phyloP scores from a whole-genome alignment of 1,140 invertebrate genomes.

The Drosophila repleta region DNA sequence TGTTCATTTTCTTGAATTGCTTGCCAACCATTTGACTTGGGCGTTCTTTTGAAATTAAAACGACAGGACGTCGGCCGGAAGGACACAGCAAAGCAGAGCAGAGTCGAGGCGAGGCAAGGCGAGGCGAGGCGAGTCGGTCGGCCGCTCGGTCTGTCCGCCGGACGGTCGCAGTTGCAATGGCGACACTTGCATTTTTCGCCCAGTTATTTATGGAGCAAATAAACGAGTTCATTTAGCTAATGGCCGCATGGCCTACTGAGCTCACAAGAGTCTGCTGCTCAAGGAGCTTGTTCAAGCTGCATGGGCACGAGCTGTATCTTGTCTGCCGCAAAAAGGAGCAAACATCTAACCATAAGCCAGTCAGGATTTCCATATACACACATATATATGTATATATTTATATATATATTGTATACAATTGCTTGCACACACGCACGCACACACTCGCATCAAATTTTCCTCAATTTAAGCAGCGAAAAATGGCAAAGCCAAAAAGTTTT shows the following conservation, averaged over 20 bases:
- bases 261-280: conserved; percentile 49
- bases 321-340: conserved; percentile 29
- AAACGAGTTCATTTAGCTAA: conserved; percentile 82
- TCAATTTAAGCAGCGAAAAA: conserved; percentile 51
- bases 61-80: conserved; percentile 7
- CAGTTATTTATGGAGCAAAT: conserved; percentile 76
- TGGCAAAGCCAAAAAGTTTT: conserved; percentile 48
- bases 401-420: conserved; percentile 1
- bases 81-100: no score
- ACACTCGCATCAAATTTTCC: conserved; percentile 30
- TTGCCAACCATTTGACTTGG: conserved; percentile 28
- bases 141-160: no score
- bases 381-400: not conserved
- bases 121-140: no score
- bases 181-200: conserved; percentile 69
- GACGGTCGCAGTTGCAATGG: conserved; percentile 12
- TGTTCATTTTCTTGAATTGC: conserved; percentile 24
- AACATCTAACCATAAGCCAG: conserved; percentile 16
- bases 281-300: conserved; percentile 26
- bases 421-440: not conserved
- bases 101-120: no score
- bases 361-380: conserved; percentile 17
- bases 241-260: conserved; percentile 75
- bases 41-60: conserved; percentile 38
- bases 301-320: conserved; percentile 13